These are phyloP conservation scores for Astreopora myriophthalma DNA, from an alignment of 64 coral and sea anemone genomes.

Conservation along the genomic window DNA sequence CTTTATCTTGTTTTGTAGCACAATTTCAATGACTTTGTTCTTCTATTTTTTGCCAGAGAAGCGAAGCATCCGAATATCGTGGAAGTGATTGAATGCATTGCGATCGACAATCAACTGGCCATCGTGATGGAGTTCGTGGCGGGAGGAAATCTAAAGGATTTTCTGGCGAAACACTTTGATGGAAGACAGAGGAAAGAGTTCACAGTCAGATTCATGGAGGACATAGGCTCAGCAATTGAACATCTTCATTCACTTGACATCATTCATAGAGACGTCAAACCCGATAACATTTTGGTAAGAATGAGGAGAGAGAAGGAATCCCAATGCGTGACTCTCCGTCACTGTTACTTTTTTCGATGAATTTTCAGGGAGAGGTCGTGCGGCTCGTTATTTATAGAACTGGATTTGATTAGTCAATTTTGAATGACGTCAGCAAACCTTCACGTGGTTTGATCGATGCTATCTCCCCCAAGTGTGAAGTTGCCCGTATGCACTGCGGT, in stretches of 20 bases:
- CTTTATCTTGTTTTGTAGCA: too few species aligned
- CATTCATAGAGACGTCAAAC: constrained; percentile 80
- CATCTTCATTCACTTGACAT: constrained; percentile 67
- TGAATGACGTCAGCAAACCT: too few species aligned
- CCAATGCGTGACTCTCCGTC: too few species aligned
- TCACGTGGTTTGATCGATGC: too few species aligned
- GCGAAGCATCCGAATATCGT: constrained; percentile 73
- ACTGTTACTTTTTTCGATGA: too few species aligned
- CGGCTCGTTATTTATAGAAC: too few species aligned
- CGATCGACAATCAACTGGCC: constrained; percentile 68
- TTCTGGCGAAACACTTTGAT: neutral
- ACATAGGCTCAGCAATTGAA: constrained; percentile 74
- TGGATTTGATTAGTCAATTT: too few species aligned
- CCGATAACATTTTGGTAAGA: constrained; percentile 81
- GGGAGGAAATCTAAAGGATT: constrained; percentile 57
- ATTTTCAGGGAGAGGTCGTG: too few species aligned
- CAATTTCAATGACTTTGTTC: neutral
- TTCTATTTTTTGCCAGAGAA: constrained; percentile 6
- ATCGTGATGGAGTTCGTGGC: constrained; percentile 80
- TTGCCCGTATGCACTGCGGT: too few species aligned
- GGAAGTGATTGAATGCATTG: constrained; percentile 68
- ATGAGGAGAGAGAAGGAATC: neutral
- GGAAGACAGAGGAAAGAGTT: constrained; percentile 31
- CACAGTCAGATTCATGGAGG: constrained; percentile 62
- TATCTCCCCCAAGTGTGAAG: too few species aligned